phyloP scores from a whole-genome alignment of 2,113 vertebrate species.

The Erythrocercus mccallii region DNA sequence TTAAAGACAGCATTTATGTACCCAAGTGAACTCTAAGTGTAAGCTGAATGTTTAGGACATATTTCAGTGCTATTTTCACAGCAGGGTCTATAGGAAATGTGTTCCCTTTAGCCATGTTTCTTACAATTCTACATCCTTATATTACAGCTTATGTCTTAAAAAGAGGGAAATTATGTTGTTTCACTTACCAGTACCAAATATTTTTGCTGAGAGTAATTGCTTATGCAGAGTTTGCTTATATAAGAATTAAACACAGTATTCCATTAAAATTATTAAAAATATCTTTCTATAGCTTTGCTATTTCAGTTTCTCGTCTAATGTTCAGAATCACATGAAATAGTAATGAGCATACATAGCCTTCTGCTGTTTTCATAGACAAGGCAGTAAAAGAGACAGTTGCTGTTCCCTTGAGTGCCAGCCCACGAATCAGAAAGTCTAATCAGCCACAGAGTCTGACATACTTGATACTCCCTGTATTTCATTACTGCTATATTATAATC shows the following conservation, averaged over 20 bases:
- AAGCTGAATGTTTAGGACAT: not conserved
- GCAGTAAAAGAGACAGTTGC: constrained; percentile 65
- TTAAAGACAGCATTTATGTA: not conserved
- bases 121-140: not conserved
- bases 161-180: not conserved
- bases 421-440: constrained; percentile 62
- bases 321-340: constrained; percentile 50
- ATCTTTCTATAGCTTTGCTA: constrained; percentile 2
- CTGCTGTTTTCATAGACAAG: constrained; percentile 60
- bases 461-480: constrained; percentile 36
- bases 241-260: not conserved
- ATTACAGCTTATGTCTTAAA: not conserved
- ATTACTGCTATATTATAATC: constrained; percentile 47
- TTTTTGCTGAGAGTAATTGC: not conserved
- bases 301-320: not conserved
- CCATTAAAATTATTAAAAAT: constrained; percentile 36
- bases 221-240: not conserved
- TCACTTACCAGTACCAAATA: not conserved
- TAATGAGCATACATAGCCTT: constrained; percentile 56
- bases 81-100: not conserved
- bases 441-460: constrained; percentile 35
- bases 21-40: not conserved
- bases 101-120: not conserved
- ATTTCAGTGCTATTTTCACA: constrained; percentile 27
- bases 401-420: constrained; percentile 48